Base-by-base conservation (phyloP, 2,113 vertebrate genomes). In the Stomatorhinus ivindoensis region DNA sequence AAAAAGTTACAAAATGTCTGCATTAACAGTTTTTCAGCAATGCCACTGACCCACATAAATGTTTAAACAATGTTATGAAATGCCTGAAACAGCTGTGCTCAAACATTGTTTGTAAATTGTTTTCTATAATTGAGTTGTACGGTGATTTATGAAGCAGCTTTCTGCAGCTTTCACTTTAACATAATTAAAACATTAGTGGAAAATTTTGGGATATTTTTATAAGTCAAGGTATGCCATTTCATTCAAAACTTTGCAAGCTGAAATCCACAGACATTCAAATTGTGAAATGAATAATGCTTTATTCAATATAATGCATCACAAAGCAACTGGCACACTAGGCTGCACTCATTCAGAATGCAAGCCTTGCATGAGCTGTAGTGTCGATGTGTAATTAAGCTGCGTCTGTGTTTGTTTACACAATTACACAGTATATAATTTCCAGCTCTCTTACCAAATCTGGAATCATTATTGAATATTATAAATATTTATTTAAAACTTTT, bases 401-500 rank as follows among this genome's bases (percentile, higher is more conserved):
- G 35, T 39, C 69, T 31, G 69, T 42, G 73, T 80, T 80, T 80
- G 35, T 80, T 80, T 39, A 80, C 73, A 80, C 35, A 80, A 42
- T 80, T 42, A 80, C 73, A 80, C 73, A 80, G 35, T 42, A 35
- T 80, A 80, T 80, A 80, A 80, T 80, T 80, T 80, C 31, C 73
- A 80, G 73, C 73, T 80, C 73, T 80, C 73, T 31, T 31, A 31
- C n/a, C 39, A 80, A 80, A 80, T 80, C 31, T 80, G 73, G 35
- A 17, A 80, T 80, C 73, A 39, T 13, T 42, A 80, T 42, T 80
- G 15, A 90, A 88, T 91, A 85, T 89, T 82, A 88, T 87, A 92
- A 90, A 89, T 89, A 91, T 90, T 91, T 92, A 17, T 76, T 21
- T 51, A 89, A 15, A 19, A 42, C 35, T 42, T 4, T 31, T 31